These are phyloP conservation scores for Limnephilus rhombicus DNA, from an alignment of 2,888 invertebrate genomes.

Conservation along the genomic window DNA sequence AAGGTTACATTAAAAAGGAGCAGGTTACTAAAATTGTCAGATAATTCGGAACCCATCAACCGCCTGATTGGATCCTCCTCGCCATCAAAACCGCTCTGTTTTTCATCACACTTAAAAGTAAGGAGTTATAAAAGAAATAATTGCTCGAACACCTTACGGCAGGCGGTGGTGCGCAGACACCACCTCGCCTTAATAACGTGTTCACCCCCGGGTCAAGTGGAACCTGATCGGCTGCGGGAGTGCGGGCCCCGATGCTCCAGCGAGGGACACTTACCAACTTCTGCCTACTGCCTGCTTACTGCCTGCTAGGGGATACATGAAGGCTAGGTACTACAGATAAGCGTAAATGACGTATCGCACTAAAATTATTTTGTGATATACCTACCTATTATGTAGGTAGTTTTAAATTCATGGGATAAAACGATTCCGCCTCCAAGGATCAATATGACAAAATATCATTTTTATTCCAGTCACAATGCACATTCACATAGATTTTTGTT, in stretches of 20 bases:
- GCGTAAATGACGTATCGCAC: background rate
- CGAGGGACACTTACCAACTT: background rate
- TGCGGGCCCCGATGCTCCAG: background rate
- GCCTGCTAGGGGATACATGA: background rate
- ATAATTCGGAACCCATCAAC: background rate
- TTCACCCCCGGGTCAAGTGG: slow-evolving; percentile 58
- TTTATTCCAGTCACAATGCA: too few species aligned
- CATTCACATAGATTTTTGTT: too few species aligned
- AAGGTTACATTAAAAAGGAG: too few species aligned
- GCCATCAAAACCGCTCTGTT: background rate
- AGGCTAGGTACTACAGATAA: slow-evolving; percentile 5
- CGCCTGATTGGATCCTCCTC: background rate
- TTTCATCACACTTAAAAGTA: background rate
- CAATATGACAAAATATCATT: too few species aligned
- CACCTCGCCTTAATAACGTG: slow-evolving; percentile 52
- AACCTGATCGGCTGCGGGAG: background rate
- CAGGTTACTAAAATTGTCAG: background rate
- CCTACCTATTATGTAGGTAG: background rate
- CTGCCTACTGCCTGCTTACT: background rate
- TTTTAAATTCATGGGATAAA: too few species aligned
- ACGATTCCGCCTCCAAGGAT: too few species aligned
- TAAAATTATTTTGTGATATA: background rate
- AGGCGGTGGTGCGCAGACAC: slow-evolving; percentile 12
- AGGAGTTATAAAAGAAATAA: slow-evolving; percentile 43
- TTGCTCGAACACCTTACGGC: slow-evolving; percentile 48